Evolutionary conservation across 2,888 invertebrate species (phyloP).

Genomic region (Hirtodrosophila histrioides): DNA sequence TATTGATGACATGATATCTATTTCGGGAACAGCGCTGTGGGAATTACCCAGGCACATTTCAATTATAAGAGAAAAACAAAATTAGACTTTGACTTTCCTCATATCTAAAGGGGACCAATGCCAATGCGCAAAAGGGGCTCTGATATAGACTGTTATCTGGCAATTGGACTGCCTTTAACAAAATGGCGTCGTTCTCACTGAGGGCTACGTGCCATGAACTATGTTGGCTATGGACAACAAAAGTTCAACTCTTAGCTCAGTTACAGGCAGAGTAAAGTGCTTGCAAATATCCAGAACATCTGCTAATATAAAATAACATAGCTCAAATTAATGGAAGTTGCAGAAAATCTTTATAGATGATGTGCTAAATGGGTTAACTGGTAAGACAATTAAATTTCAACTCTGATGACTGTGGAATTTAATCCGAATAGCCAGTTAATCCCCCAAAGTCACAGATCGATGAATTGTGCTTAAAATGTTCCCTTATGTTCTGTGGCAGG

Average conservation of each 20-base stretch:
- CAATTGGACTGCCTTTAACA: conserved; percentile 40
- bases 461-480: too few relatives aligned
- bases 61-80: conserved; percentile 63
- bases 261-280: too few relatives aligned
- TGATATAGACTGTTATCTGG: conserved; percentile 50
- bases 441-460: too few relatives aligned
- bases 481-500: too few relatives aligned
- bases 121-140: conserved; percentile 52
- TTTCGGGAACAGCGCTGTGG: conserved; percentile 51
- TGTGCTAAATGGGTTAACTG: too few relatives aligned
- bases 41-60: conserved; percentile 64
- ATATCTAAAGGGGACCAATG: conserved; percentile 49
- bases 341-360: too few relatives aligned
- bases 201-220: conserved; percentile 61
- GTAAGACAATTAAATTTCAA: too few relatives aligned
- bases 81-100: conserved; percentile 71
- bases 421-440: too few relatives aligned
- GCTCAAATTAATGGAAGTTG: too few relatives aligned
- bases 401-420: too few relatives aligned
- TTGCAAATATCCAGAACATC: too few relatives aligned
- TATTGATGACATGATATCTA: conserved; percentile 69
- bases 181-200: conserved; percentile 56
- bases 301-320: too few relatives aligned
- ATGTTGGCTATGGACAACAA: conserved; percentile 25
- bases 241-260: background rate